A percentile compares a stretch with the other conserved stretches of the same genome.
Evolutionary conservation across 2,797 vertebrate genomes (phyloP).

Genomic region (Chanos chanos): DNA sequence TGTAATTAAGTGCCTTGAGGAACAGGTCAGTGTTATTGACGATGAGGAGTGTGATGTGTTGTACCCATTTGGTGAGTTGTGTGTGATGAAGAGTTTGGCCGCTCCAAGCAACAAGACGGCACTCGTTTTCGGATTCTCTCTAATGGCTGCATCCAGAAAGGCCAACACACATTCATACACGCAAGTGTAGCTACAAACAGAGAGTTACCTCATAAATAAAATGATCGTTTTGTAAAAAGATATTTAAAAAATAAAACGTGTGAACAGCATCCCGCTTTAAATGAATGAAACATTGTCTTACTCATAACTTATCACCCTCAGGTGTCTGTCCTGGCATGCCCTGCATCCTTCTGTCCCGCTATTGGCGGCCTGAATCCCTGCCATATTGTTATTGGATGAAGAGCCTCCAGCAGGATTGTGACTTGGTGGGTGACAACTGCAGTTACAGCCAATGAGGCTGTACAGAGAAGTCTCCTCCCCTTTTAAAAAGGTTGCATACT

Average conservation of each 20-base stretch:
- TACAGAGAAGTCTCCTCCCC: constrained; percentile 38
- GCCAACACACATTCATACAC: constrained; percentile 64
- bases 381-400: neutral
- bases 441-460: neutral
- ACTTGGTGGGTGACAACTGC: constrained; percentile 41
- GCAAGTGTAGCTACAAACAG: constrained; percentile 65
- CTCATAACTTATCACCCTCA: constrained; percentile 50
- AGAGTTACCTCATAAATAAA: neutral
- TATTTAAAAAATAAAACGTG: neutral
- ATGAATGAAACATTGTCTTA: too few relatives aligned
- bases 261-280: too few relatives aligned
- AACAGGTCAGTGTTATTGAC: neutral
- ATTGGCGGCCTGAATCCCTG: constrained; percentile 16
- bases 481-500: constrained; percentile 58
- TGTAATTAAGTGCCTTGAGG: too few relatives aligned
- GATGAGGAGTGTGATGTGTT: constrained; percentile 45
- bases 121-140: constrained; percentile 64
- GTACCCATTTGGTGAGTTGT: constrained; percentile 61
- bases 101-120: constrained; percentile 79
- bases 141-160: constrained; percentile 71
- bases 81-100: constrained; percentile 63
- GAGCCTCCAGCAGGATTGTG: neutral
- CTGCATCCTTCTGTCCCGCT: constrained; percentile 14
- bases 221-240: neutral
- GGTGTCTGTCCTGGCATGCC: constrained; percentile 1